A percentile compares a stretch with the other conserved stretches of the same genome.
Conservation (phyloP, 2,888 invertebrate species). For the Linnaemya vulpina region DNA sequence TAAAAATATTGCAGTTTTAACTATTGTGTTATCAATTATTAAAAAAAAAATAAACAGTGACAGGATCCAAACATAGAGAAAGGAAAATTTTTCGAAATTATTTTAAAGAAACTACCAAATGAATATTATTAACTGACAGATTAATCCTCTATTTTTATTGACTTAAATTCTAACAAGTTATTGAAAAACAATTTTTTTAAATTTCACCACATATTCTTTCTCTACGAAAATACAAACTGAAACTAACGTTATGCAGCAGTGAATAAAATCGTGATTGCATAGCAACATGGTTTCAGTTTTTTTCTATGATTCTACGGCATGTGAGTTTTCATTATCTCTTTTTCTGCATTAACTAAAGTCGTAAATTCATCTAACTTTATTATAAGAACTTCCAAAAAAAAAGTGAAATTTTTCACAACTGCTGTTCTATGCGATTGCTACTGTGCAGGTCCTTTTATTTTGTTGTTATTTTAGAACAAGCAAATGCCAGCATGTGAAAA, state of each 20-base stretch:
- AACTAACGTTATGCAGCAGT: neutral
- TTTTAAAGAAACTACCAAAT: no score
- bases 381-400: conserved; percentile 18
- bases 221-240: no score
- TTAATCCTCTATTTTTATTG: no score
- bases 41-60: no score
- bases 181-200: no score
- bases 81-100: no score
- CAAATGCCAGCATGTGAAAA: conserved; percentile 39
- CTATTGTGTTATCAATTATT: no score
- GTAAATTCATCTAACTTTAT: conserved; percentile 55
- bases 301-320: neutral
- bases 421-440: neutral
- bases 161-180: no score
- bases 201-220: no score
- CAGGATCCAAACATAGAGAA: no score
- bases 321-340: neutral
- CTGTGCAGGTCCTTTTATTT: neutral
- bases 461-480: neutral
- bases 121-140: no score
- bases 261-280: neutral
- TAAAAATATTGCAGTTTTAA: no score
- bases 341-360: conserved; percentile 27
- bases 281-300: neutral
- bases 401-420: conserved; percentile 4